phyloP scores from a whole-genome alignment of 35 echinoderm and acorn worm genomes.

The Heliocidaris tuberculata region DNA sequence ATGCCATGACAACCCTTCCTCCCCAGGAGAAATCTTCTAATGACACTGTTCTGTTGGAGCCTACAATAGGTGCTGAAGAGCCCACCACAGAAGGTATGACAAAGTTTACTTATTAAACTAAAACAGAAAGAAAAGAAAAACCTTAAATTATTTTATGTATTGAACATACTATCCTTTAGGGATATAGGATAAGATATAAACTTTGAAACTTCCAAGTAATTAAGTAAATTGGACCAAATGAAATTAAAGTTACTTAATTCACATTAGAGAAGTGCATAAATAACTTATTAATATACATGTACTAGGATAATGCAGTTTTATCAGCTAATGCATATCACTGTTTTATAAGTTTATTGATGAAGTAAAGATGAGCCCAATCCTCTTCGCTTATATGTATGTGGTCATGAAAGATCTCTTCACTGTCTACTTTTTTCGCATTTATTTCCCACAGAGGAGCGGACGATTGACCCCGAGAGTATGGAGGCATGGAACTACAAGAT shows the following conservation, averaged over 20 bases:
- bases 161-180: neutral
- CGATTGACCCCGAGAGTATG: neutral
- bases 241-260: neutral
- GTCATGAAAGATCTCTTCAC: too few species aligned
- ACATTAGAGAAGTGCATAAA: too few species aligned
- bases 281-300: too few species aligned
- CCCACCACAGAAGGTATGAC: neutral
- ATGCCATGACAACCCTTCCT: neutral
- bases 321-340: too few species aligned
- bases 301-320: too few species aligned
- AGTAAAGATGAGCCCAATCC: too few species aligned
- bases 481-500: slow-evolving; percentile 56
- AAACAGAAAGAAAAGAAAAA: too few species aligned
- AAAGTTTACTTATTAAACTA: too few species aligned
- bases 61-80: neutral
- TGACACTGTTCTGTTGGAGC: neutral
- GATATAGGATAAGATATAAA: neutral
- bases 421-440: neutral
- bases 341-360: too few species aligned
- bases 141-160: too few species aligned
- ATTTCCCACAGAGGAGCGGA: neutral
- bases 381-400: too few species aligned
- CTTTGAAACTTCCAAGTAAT: neutral
- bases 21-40: neutral
- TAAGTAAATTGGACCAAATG: neutral